Conservation (phyloP, 2,888 invertebrate genomes). For the Xanthorhoe designata region DNA sequence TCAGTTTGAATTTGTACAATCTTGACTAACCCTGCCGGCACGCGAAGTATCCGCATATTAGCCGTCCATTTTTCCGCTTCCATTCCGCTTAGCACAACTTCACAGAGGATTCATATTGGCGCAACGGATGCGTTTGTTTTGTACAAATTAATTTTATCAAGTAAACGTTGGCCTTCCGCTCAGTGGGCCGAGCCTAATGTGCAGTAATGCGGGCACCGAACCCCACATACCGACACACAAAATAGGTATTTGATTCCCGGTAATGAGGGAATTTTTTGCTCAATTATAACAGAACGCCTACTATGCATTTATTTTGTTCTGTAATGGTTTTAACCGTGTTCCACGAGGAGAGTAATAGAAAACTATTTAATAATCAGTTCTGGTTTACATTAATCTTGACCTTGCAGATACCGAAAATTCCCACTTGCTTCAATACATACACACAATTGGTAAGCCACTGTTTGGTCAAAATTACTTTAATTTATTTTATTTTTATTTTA, state of each 20-base stretch:
- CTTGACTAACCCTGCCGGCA: conserved; percentile 55
- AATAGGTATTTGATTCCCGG: conserved; percentile 64
- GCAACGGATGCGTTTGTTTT: conserved; percentile 82
- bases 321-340: conserved; percentile 42
- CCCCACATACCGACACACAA: conserved; percentile 47
- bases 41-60: conserved; percentile 80
- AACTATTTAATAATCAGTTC: too few species aligned
- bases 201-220: conserved; percentile 72
- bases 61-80: conserved; percentile 82
- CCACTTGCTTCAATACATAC: too few species aligned
- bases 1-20: conserved; percentile 41
- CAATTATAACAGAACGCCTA: conserved; percentile 70
- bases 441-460: too few species aligned
- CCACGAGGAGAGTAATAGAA: conserved; percentile 12
- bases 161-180: conserved; percentile 79
- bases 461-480: too few species aligned
- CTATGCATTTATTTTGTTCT: conserved; percentile 57
- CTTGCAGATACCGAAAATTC: too few species aligned
- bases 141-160: conserved; percentile 85
- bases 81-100: conserved; percentile 81
- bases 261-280: conserved; percentile 78
- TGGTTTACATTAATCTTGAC: too few species aligned
- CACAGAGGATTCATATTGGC: conserved; percentile 84
- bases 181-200: conserved; percentile 75
- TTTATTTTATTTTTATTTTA: too few species aligned